Evolutionary conservation across 2,888 invertebrate species (phyloP).

Genomic region (Erebia epiphron): DNA sequence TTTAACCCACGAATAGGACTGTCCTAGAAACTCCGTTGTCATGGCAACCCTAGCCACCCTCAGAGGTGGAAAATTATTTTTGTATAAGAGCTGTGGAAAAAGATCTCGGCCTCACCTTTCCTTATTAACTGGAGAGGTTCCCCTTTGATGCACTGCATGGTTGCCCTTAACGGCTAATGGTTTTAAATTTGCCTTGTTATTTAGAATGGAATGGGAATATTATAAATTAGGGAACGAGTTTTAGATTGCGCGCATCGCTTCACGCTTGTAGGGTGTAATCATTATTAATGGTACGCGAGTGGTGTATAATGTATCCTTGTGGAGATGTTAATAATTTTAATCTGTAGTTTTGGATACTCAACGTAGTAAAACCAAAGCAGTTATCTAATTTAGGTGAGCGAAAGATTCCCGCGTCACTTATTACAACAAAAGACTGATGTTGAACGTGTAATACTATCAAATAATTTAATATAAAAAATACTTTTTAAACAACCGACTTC

Average conservation of each 20-base stretch:
- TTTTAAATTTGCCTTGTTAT: constrained; percentile 68
- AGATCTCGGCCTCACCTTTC: constrained; percentile 74
- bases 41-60: constrained; percentile 44
- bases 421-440: no score
- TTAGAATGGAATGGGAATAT: constrained; percentile 42
- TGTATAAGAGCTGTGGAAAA: constrained; percentile 62
- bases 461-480: no score
- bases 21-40: constrained; percentile 8
- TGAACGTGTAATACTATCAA: no score
- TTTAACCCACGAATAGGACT: neutral
- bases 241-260: constrained; percentile 23
- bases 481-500: no score
- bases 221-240: constrained; percentile 36
- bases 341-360: neutral
- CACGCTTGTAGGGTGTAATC: constrained; percentile 18
- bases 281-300: constrained; percentile 23
- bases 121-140: constrained; percentile 70
- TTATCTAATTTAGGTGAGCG: no score
- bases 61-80: constrained; percentile 62
- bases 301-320: constrained; percentile 2
- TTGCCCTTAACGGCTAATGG: constrained; percentile 67
- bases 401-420: no score
- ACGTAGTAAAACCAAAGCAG: neutral
- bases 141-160: constrained; percentile 70
- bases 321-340: neutral